Conservation (phyloP, 1,140 invertebrate genomes). For the Drosophila mayri region DNA sequence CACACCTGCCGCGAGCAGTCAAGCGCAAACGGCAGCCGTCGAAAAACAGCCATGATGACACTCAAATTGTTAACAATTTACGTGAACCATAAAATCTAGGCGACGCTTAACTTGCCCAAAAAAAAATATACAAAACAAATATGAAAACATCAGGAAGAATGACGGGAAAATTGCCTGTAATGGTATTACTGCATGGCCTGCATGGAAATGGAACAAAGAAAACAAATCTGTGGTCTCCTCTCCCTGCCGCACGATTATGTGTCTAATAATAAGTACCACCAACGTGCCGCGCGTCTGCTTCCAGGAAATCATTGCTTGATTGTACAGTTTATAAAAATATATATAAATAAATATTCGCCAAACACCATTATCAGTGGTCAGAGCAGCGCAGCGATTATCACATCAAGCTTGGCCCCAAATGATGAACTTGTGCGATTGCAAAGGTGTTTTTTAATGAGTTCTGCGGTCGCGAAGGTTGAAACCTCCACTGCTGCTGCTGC, state of each 20-base stretch:
- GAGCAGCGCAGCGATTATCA: not conserved
- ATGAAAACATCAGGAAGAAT: slow-evolving; percentile 25
- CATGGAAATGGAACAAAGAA: slow-evolving; percentile 38
- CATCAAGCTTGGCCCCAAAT: slow-evolving; percentile 17
- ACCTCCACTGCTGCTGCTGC: not conserved
- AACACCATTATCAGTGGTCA: slow-evolving; percentile 15
- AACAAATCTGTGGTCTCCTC: not conserved
- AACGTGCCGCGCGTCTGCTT: not conserved
- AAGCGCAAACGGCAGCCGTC: slow-evolving; percentile 49
- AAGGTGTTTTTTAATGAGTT: not conserved
- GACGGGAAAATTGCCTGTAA: slow-evolving; percentile 26
- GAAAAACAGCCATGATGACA: slow-evolving; percentile 58
- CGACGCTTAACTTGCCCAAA: slow-evolving; percentile 34
- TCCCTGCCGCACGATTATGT: slow-evolving; percentile 4
- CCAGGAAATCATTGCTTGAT: slow-evolving; percentile 16
- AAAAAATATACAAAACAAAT: slow-evolving; percentile 2
- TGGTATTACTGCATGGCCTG: slow-evolving; percentile 34
- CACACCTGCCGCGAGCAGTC: slow-evolving; percentile 67
- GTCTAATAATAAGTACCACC: slow-evolving; percentile 9
- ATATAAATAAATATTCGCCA: not conserved
- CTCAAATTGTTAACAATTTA: slow-evolving; percentile 61
- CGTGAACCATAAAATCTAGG: slow-evolving; percentile 69
- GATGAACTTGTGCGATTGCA: slow-evolving; percentile 24
- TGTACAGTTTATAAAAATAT: slow-evolving; percentile 6
- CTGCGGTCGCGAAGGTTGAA: slow-evolving; percentile 12